A percentile compares a stretch with the other conserved stretches of the same genome.
phyloP scores from a whole-genome alignment of 37 sponge, comb jelly and placozoan species.

The Geodia barretti region DNA sequence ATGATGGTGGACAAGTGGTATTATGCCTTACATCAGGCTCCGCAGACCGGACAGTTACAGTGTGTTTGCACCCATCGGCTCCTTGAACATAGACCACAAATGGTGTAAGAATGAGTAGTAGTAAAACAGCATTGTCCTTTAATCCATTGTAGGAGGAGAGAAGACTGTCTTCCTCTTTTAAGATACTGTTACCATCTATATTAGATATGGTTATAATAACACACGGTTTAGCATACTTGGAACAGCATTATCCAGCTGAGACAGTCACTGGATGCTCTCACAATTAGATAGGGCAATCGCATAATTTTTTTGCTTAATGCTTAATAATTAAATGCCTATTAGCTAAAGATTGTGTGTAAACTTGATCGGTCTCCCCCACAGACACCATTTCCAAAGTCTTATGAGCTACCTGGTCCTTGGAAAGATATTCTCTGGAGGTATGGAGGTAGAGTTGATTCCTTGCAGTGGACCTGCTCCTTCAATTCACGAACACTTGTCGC shows the following conservation, averaged over 20 bases:
- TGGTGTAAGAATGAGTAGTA: slow-evolving; percentile 24
- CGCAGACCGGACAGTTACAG: slow-evolving; percentile 42
- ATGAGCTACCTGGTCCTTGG: background rate
- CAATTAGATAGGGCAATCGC: background rate
- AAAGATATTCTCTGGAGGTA: slow-evolving; percentile 46
- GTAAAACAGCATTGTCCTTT: slow-evolving; percentile 19
- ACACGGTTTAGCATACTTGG: too few relatives aligned
- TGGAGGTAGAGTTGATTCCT: slow-evolving; percentile 12
- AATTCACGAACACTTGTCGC: slow-evolving; percentile 32
- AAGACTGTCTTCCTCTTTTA: too few relatives aligned
- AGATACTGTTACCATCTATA: too few relatives aligned
- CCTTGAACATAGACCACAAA: slow-evolving; percentile 48
- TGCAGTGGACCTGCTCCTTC: slow-evolving; percentile 32
- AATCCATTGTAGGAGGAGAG: too few relatives aligned
- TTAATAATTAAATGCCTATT: background rate
- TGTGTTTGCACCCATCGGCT: slow-evolving; percentile 41
- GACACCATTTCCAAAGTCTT: too few relatives aligned
- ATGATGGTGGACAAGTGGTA: background rate
- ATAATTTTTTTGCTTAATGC: background rate
- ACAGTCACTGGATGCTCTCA: slow-evolving; percentile 9
- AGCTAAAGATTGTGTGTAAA: background rate
- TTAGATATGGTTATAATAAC: too few relatives aligned
- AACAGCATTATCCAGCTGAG: slow-evolving; percentile 16
- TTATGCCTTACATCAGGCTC: slow-evolving; percentile 41
- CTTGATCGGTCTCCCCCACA: too few relatives aligned